phyloP scores from a whole-genome alignment of 2,888 invertebrate genomes.

The Lithophane ornitopus region DNA sequence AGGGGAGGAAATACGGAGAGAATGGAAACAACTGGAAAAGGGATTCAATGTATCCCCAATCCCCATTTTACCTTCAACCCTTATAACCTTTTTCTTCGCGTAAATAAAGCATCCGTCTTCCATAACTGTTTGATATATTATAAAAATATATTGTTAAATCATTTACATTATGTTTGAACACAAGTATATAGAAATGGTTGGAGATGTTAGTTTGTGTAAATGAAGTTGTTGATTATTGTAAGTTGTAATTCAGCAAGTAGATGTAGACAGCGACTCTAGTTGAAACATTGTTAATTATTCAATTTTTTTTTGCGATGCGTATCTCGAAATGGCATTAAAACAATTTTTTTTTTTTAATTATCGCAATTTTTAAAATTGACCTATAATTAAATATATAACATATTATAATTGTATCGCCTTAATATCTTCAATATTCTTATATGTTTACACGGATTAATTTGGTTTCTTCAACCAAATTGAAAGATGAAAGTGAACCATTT shows the following conservation, averaged over 20 bases:
- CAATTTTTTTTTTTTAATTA: no score
- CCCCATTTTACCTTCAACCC: no score
- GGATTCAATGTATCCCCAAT: no score
- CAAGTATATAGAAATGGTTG: conserved; percentile 43
- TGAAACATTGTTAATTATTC: conserved; percentile 23
- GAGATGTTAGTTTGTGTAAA: conserved; percentile 34
- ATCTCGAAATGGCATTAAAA: background rate
- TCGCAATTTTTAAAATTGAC: background rate
- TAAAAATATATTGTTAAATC: conserved; percentile 45
- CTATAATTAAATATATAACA: background rate
- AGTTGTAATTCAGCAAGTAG: conserved; percentile 50
- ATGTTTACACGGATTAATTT: background rate
- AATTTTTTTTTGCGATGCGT: conserved; percentile 24
- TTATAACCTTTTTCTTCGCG: conserved; percentile 22
- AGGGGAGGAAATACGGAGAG: background rate
- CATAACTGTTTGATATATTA: conserved; percentile 31
- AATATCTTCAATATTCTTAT: no score
- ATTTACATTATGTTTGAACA: conserved; percentile 38
- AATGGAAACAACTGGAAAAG: no score
- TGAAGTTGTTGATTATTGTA: conserved; percentile 63
- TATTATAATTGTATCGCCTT: no score
- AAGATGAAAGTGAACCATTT: background rate
- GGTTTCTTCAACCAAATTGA: background rate
- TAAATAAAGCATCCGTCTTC: conserved; percentile 60
- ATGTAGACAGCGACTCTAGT: conserved; percentile 50